Base-by-base conservation (phyloP, 2,797 vertebrate species). In the Xenentodon cancila region DNA sequence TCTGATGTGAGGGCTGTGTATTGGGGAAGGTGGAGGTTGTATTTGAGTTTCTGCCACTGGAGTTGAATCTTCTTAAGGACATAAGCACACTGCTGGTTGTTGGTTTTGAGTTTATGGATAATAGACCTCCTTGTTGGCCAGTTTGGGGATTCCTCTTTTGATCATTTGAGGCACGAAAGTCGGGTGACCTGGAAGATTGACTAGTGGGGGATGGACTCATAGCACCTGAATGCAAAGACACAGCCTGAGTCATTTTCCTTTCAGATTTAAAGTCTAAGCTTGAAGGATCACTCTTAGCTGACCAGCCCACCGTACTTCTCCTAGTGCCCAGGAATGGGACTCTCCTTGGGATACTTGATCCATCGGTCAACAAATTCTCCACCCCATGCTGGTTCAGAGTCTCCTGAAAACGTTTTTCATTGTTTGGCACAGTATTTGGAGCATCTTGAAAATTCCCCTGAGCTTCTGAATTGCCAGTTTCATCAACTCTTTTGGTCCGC, bases 61-160 rank as follows among this genome's bases (percentile, higher is more conserved):
- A 80, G 64, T 90, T 81, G 11, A 68, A 34, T 71, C n/a, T n/a
- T n/a, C 94, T 90, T 53, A 90, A 73, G 13, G 92, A 92, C 22
- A 93, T 80, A 73, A 93, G 92, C 5, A 92, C 32, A 52, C 87
- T 92, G 84, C 92, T 93, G 16, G 90, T 92, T 62, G 87, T 90
- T 60, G 92, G 92, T 59, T 91, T 92, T 12, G 92, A 91, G 48
- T 79, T 88, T 68, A 65, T 34, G 63, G 82, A 56, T 17, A 88
- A 82, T 16, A 75, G 51, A 53, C 71, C 59, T 11, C 57, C 77
- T 58, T 88, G 82, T 60, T 65, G 65, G 58, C 22, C 32, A 25
- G 59, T 56, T 68, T 86, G 81, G 45, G 65, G 72, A 58, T 58
- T 82, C 20, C 61, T 84, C 40, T 68, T 85, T 71, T 84, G 79